phyloP scores from a whole-genome alignment of 2,888 invertebrate species.

The Tetanocera ferruginea region DNA sequence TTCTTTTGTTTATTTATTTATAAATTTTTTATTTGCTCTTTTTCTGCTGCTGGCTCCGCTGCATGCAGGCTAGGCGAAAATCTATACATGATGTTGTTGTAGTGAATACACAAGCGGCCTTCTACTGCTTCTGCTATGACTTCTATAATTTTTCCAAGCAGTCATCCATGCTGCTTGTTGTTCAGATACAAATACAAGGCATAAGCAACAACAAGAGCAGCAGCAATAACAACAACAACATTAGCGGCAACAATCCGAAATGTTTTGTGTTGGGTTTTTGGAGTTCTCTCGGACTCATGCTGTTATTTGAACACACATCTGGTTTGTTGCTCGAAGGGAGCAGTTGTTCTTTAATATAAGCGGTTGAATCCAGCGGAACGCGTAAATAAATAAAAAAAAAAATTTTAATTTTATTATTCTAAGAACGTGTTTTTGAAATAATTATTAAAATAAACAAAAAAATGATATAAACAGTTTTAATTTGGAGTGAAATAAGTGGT shows the following conservation, averaged over 20 bases:
- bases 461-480: not conserved
- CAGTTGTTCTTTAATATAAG: conserved; percentile 14
- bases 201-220: not conserved
- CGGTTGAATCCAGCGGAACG: conserved; percentile 10
- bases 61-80: too few relatives aligned
- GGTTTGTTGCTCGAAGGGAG: conserved; percentile 32
- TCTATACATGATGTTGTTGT: too few relatives aligned
- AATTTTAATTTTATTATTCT: not conserved
- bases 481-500: not conserved
- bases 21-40: too few relatives aligned
- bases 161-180: conserved; percentile 1
- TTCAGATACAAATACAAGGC: not conserved
- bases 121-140: not conserved
- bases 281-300: conserved; percentile 21
- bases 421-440: not conserved
- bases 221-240: not conserved
- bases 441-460: not conserved
- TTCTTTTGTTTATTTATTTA: too few relatives aligned
- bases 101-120: not conserved
- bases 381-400: not conserved
- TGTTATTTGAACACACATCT: conserved; percentile 31
- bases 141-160: conserved; percentile 13
- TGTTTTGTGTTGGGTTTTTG: conserved; percentile 3
- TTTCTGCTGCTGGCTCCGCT: too few relatives aligned
- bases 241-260: not conserved